Base-by-base conservation (phyloP, 2,888 invertebrate species). In the Minunthozetes semirufus region DNA sequence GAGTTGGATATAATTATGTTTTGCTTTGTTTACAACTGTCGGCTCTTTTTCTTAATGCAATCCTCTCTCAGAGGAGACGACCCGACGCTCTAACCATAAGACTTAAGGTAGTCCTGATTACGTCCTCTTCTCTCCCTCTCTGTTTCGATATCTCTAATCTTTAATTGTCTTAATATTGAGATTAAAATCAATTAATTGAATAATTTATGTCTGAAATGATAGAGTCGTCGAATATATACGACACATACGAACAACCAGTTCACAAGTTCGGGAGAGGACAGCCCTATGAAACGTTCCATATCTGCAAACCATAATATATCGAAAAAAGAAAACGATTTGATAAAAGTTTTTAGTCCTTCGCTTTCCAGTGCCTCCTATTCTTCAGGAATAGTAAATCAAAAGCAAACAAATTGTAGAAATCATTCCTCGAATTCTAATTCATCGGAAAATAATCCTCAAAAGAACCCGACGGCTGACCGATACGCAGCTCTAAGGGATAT, bases 311-410 rank as follows among this genome's bases (percentile, higher is more conserved):
- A 90, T 81, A 89, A 42, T 77, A 59, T 77, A 74, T 82, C 81
- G 75, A 84, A 84, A 80, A 89, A 90, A 72, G 90, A 89, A 81
- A 90, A 89, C 82, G 92, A 93, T 84, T 85, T 92, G 80, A 85
- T 92, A 80, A 90, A 89, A 84, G 87, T 91, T 81, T 88, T 88
- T 81, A 92, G 91, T 81, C 92, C 93, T 75, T 88, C 89, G 77
- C 90, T 89, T 80, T 93, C 93, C 78, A 90, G 90, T 83, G 90
- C 92, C 73, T 50, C 66, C 33, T 38, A 42, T 27, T 11, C 50
- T 38, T 33, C 70, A 15, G 42, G 38, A 9, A 42, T 27, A 5
- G 19, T 29, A 9, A 17, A 46, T 46, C 42, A 38, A 61, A 38
- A 61, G 8, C 25, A 38, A 15, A 50, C 11, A 5, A 53, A 72